Base-by-base conservation (phyloP, 2,113 vertebrate genomes). In the Notarius lentiginosus region DNA sequence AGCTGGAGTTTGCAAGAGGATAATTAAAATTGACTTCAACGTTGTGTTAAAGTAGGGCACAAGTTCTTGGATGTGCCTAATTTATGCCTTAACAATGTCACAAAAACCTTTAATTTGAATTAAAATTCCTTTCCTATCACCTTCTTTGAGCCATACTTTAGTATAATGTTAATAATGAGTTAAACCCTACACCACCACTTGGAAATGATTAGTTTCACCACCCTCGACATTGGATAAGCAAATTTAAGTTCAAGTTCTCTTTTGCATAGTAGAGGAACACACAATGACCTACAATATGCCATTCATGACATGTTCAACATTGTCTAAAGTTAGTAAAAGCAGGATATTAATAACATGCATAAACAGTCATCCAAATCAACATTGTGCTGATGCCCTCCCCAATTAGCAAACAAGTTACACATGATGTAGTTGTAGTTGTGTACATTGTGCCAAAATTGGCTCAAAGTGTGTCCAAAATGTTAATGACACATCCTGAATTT, bases 1-100 rank as follows among this genome's bases (percentile, higher is more conserved):
- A 55, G 88, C 73, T 41, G 83, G 63, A 88, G n/a, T 81, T 83
- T 89, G 53, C 49, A 56, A 76, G 70, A n/a, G 65, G 47, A 72
- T 51, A 91, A 91, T 81, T 82, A 63, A 87, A 90, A 93, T 91
- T 34, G 91, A 92, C 92, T 93, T 87, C 89, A 90, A 91, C 83
- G 87, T 82, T 51, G 88, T 49, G 34, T 75, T 86, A 88, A 88
- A 88, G 56, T 77, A 72, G 79, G 82, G 65, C 72, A 63, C 56
- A 81, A 63, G 81, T 83, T 82, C 60, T 34, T 60, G 66, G 12
- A 63, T 24, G 60, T 82, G 61, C 47, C 66, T 34, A 53, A 9
- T 66, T n/a, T 53, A 65, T 53, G 47, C 61, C 61, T 49, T 24
- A 27, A 9, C 24, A 5, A 51, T 83, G 61, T 18, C 47, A 51